Evolutionary conservation across 2,797 vertebrate genomes (phyloP), one percentile per base, ranked within the genome.

Genomic region (Chrosomus eos): DNA sequence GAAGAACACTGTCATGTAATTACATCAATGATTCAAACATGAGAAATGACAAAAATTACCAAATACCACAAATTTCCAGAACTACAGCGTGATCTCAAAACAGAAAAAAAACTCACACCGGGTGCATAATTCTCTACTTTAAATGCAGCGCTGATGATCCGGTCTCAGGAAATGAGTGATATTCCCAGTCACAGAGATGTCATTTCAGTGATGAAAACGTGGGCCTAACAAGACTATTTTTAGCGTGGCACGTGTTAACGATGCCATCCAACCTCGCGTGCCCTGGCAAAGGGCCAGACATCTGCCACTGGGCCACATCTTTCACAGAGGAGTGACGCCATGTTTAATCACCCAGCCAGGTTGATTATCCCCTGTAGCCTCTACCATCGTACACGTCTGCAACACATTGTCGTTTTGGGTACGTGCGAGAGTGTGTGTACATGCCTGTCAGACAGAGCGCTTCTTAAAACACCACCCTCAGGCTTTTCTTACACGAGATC

Each of bases 321-420:
- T 87, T 88, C 87, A 82, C 71, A 53, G 74, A 82, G 77, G 85
- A 88, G 80, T 79, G 83, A 88, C 85, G 85, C 60, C 70, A 77
- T 76, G 75, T 85, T 88, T 86, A 89, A 88, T 89, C 85, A 87
- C 88, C 84, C 86, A 78, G 66, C 79, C 88, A 77, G 76, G 85
- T 77, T 88, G 82, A 86, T 73, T 77, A 84, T 83, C 76, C 83
- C 83, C 83, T 23, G 53, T 85, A 85, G 68, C 85, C 79, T 70
- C 79, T 53, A 68, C 82, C 70, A 71, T 72, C 31, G 3, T 10
- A 62, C 62, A 51, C 45, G 75, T 71, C 40, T 82, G 68, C 33
- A 71, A 87, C 87, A 89, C 81, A 84, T 83, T 84, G 75, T 80
- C 75, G 8, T 80, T 72, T 28, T 26, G 55, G 53, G 36, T 51